phyloP scores from a whole-genome alignment of 2,888 invertebrate species.

The Antheraea assamensis region DNA sequence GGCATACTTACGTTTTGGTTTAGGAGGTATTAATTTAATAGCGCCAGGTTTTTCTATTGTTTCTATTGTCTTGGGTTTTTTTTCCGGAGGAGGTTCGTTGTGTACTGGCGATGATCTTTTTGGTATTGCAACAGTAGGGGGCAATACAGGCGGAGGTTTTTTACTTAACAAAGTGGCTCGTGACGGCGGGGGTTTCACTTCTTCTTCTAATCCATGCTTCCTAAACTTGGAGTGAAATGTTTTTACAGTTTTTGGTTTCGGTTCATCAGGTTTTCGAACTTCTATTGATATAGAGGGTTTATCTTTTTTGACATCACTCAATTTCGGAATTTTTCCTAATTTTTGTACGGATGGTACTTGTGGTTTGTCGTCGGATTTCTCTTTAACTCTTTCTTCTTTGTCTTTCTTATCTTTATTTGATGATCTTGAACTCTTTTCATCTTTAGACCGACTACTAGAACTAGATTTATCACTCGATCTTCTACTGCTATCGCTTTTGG shows the following conservation, averaged over 20 bases:
- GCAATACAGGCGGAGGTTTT: constrained; percentile 76
- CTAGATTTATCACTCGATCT: constrained; percentile 57
- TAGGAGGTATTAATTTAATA: constrained; percentile 93
- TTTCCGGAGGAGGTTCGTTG: constrained; percentile 85
- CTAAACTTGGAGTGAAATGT: constrained; percentile 95
- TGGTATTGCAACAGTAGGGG: constrained; percentile 68
- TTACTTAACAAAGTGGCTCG: constrained; percentile 84
- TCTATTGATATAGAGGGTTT: constrained; percentile 92
- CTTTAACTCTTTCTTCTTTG: constrained; percentile 48
- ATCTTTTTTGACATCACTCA: constrained; percentile 83
- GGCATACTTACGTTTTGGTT: constrained; percentile 94
- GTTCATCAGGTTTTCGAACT: constrained; percentile 86
- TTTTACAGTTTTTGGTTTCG: constrained; percentile 95
- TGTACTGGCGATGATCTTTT: constrained; percentile 78
- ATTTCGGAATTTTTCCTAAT: constrained; percentile 90
- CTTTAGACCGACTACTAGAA: constrained; percentile 61
- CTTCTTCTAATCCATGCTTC: constrained; percentile 94
- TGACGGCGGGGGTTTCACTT: constrained; percentile 92
- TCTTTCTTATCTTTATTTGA: constrained; percentile 60
- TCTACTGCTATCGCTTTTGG: constrained; percentile 65
- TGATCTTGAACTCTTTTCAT: constrained; percentile 52
- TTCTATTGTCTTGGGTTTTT: constrained; percentile 86
- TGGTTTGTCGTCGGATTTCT: constrained; percentile 85
- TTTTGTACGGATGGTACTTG: constrained; percentile 87
- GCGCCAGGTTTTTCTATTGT: constrained; percentile 88